phyloP scores from a whole-genome alignment of 23 tunicate genomes.

The Botrylloides violaceus region DNA sequence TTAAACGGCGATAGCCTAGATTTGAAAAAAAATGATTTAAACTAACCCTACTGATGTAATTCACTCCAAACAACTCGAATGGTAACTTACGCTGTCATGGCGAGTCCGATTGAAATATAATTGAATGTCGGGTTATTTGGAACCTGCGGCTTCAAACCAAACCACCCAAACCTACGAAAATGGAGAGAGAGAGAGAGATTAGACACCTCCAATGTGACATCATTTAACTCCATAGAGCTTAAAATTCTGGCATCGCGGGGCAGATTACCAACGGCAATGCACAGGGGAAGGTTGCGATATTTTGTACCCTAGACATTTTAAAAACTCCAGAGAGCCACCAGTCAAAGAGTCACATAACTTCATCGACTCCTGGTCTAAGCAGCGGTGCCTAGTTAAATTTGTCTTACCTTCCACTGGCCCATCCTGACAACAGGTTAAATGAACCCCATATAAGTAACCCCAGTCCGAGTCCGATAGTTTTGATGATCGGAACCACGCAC shows the following conservation, averaged over 20 bases:
- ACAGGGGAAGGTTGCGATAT: no score
- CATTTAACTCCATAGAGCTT: no score
- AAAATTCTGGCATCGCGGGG: no score
- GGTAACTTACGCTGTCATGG: conserved; percentile 57
- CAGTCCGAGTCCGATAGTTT: conserved; percentile 88
- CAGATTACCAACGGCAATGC: no score
- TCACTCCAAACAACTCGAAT: no score
- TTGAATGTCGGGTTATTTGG: conserved; percentile 44
- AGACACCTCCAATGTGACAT: no score
- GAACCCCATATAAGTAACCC: conserved; percentile 95
- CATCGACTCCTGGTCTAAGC: no score
- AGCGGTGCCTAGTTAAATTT: no score
- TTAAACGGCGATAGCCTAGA: neutral
- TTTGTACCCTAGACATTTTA: no score
- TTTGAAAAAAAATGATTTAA: neutral
- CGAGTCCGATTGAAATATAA: conserved; percentile 57
- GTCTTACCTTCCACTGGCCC: conserved; percentile 95
- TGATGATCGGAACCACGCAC: conserved; percentile 86
- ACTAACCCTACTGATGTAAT: neutral
- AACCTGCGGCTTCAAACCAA: conserved; percentile 49
- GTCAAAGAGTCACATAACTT: no score
- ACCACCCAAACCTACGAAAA: conserved; percentile 67
- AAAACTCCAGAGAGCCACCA: no score
- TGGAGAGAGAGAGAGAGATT: no score
- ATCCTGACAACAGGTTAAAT: conserved; percentile 80